phyloP scores from a whole-genome alignment of 2,888 invertebrate species.

The Drosophila longiperda region DNA sequence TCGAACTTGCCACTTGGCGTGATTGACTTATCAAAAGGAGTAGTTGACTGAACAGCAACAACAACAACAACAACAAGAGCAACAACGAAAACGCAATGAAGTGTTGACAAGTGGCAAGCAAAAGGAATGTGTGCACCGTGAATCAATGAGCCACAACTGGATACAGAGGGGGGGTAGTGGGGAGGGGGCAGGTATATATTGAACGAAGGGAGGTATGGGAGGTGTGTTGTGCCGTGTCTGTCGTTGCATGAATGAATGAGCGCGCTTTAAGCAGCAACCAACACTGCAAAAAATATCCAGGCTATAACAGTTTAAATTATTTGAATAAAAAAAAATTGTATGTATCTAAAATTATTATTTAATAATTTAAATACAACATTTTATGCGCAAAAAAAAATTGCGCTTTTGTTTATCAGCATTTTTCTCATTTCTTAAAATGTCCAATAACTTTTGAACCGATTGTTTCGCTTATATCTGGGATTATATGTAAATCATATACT shows the following conservation, averaged over 20 bases:
- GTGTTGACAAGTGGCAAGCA: constrained; percentile 78
- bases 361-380: background rate
- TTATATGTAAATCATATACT: background rate
- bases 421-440: background rate
- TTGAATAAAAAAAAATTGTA: background rate
- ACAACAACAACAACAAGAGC: constrained; percentile 32
- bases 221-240: constrained; percentile 6
- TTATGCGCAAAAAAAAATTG: background rate
- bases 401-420: background rate
- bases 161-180: constrained; percentile 14
- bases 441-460: background rate
- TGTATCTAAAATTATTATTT: background rate
- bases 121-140: constrained; percentile 78
- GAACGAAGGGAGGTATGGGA: background rate
- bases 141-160: constrained; percentile 74
- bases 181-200: background rate
- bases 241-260: constrained; percentile 74
- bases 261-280: constrained; percentile 42
- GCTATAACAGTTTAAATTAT: background rate
- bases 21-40: constrained; percentile 80
- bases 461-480: background rate
- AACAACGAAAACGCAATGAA: constrained; percentile 63
- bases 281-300: background rate
- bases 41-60: constrained; percentile 56
- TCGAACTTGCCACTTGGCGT: constrained; percentile 79